Conservation (phyloP, 2,888 invertebrate species). For the Drosophila helvetica region DNA sequence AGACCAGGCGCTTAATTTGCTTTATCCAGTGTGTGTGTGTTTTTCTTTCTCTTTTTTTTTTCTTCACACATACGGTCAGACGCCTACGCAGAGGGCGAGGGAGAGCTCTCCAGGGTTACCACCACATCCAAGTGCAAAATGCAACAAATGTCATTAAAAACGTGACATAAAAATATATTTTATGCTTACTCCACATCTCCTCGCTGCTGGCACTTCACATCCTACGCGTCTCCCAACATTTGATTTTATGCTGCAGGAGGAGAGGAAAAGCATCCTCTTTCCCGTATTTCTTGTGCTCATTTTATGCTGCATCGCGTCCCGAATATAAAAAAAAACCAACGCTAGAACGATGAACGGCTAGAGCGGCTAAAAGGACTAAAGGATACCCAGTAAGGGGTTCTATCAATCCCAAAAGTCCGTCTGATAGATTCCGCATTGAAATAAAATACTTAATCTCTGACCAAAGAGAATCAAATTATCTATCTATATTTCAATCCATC, state of each 20-base stretch:
- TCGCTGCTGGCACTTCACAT: conserved; percentile 17
- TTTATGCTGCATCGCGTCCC: conserved; percentile 65
- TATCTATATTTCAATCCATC: too few relatives aligned
- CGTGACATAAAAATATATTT: conserved; percentile 74
- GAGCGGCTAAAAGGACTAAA: neutral
- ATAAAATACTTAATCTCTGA: too few relatives aligned
- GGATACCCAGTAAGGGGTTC: neutral
- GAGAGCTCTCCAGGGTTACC: neutral
- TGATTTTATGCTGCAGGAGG: conserved; percentile 32
- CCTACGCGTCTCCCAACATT: conserved; percentile 5
- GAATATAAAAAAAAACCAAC: conserved; percentile 60
- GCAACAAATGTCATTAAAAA: conserved; percentile 79
- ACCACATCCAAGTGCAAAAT: conserved; percentile 56
- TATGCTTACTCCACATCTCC: conserved; percentile 52
- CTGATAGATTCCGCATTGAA: too few relatives aligned
- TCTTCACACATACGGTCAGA: conserved; percentile 41
- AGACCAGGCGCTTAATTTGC: conserved; percentile 18
- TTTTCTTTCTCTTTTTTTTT: conserved; percentile 32
- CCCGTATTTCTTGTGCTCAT: conserved; percentile 49
- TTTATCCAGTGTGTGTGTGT: neutral
- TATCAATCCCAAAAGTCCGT: too few relatives aligned
- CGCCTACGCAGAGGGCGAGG: conserved; percentile 20
- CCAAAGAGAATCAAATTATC: too few relatives aligned
- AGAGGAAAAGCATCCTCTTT: conserved; percentile 29
- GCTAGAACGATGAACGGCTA: neutral